A percentile compares a stretch with the other conserved stretches of the same genome.
These are phyloP conservation scores for Thamnaconus septentrionalis DNA, from an alignment of 2,113 vertebrate species.

Conservation along the genomic window DNA sequence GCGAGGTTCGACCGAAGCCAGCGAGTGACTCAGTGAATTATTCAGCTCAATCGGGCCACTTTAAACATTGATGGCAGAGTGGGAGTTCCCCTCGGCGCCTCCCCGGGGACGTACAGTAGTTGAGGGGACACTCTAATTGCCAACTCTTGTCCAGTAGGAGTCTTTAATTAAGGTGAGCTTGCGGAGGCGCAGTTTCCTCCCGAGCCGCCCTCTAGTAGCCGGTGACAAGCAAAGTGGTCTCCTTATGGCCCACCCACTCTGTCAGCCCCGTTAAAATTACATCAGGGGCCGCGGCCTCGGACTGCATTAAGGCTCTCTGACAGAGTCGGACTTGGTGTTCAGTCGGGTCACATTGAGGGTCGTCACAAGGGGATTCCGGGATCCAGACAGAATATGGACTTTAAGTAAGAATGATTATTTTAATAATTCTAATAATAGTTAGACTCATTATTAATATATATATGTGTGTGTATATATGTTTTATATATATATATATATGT, in stretches of 20 bases:
- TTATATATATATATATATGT: too few relatives aligned
- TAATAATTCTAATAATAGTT: too few relatives aligned
- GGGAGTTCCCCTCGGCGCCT: slow-evolving; percentile 59
- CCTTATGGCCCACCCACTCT: slow-evolving; percentile 13
- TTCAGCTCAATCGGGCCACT: slow-evolving; percentile 59
- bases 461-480: too few relatives aligned
- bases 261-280: slow-evolving; percentile 29
- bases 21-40: slow-evolving; percentile 64
- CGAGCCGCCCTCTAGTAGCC: slow-evolving; percentile 15
- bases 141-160: slow-evolving; percentile 65
- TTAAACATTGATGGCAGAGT: slow-evolving; percentile 72
- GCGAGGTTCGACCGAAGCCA: slow-evolving; percentile 33
- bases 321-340: slow-evolving; percentile 5
- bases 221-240: slow-evolving; percentile 38
- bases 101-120: slow-evolving; percentile 54
- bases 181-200: slow-evolving; percentile 32
- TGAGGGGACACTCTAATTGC: slow-evolving; percentile 68
- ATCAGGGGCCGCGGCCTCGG: slow-evolving; percentile 12
- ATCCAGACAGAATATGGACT: too few relatives aligned
- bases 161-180: slow-evolving; percentile 64
- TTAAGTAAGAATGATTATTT: too few relatives aligned
- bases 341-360: slow-evolving; percentile 7
- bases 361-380: too few relatives aligned
- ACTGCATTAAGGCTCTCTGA: slow-evolving; percentile 25
- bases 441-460: too few relatives aligned